A percentile compares a stretch with the other conserved stretches of the same genome.
These are phyloP conservation scores for Cochlearius cochlearius DNA, from an alignment of 2,113 vertebrate genomes.

Conservation along the genomic window DNA sequence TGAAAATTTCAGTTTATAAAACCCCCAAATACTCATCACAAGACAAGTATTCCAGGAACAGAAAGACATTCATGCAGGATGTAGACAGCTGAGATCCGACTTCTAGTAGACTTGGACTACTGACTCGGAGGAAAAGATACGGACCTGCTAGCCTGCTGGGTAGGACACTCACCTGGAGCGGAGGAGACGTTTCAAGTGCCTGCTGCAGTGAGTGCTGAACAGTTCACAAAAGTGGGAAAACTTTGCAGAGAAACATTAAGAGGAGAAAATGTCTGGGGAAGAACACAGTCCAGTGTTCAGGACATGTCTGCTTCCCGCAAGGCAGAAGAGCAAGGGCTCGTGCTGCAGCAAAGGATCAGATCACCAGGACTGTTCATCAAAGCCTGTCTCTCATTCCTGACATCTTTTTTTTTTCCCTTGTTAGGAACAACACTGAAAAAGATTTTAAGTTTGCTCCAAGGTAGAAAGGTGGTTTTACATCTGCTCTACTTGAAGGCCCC, in stretches of 20 bases:
- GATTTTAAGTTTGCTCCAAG: neutral
- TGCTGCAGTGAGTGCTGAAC: neutral
- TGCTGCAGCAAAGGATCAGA: neutral
- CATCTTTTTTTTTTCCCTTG: neutral
- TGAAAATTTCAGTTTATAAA: neutral
- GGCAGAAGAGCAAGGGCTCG: fast-evolving
- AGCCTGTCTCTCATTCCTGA: neutral
- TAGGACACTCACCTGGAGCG: neutral
- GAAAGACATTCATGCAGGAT: neutral
- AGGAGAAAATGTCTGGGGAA: neutral
- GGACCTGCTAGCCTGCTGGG: neutral
- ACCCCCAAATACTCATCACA: neutral
- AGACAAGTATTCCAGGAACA: neutral
- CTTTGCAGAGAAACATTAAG: neutral
- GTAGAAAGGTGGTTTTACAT: neutral
- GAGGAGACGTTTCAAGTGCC: neutral
- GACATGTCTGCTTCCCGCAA: neutral
- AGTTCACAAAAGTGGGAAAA: neutral
- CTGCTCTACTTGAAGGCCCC: neutral
- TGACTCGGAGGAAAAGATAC: neutral
- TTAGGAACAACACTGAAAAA: neutral
- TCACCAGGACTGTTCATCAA: neutral
- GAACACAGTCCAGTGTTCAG: neutral
- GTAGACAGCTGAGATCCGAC: neutral
- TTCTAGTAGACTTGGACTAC: neutral